Base-by-base conservation (phyloP, 2,888 invertebrate species). In the Enchytraeus crypticus region DNA sequence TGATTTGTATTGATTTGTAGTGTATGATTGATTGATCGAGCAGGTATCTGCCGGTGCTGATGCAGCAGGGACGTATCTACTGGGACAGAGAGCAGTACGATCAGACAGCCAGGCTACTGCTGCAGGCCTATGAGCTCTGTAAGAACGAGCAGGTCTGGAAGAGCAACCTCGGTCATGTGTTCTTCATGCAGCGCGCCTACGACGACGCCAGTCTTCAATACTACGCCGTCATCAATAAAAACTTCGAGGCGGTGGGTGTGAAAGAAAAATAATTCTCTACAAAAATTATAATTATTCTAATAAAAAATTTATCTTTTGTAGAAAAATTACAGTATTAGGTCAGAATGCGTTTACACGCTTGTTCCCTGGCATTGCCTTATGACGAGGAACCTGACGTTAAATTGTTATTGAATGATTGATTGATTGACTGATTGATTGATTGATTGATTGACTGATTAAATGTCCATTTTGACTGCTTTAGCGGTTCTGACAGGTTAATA, bases 111-210 rank as follows among this genome's bases (percentile, higher is more conserved):
- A 91, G 92, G 76, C 91, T 96, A 69, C 96, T 97, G 78, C 86
- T 92, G 34, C 92, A 93, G 77, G 93, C 93, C 63, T 92, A 92
- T 0, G 97, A 98, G 77, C 97, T 97, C 79, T 97, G 97, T 76
- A 92, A 92, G 69, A 96, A 96, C 74, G 92, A 95, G 71, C 92
- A 97, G 71, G 86, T 88, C 0, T 99, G 97, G 97, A 88, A 93
- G 67, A 81, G 98, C 23, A 98, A 98, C 77, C 95, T 97, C 0
- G 98, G 97, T 0, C 97, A 98, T 76, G 96, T 97, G 0, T 83
- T 99, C 2, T 98, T 97, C 77, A 98, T 99, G 97, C 96, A 97
- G 81, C 95, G 93, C 76, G 92, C 89, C 75, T 98, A 93, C 77
- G 93, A 93, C 76, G 96, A 98, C 81, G 92, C 97, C 0, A 89